Evolutionary conservation across 2,888 invertebrate species (phyloP).

Genomic region (Spialia ferax): DNA sequence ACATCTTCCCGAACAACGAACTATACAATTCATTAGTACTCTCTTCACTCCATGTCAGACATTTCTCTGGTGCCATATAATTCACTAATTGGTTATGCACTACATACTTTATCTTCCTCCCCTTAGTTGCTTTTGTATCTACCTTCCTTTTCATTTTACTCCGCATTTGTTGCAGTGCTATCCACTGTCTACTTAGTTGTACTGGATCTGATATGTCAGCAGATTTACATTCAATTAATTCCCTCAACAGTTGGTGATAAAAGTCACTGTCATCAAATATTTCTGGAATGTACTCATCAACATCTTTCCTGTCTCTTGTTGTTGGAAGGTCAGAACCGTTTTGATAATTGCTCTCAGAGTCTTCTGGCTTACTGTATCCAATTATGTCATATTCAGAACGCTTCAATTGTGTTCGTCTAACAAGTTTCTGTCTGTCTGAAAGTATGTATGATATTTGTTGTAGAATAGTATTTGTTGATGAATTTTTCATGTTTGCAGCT

Average conservation of each 20-base stretch:
- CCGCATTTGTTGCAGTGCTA: conserved; percentile 96
- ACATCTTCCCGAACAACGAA: conserved; percentile 92
- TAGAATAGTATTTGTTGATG: conserved; percentile 88
- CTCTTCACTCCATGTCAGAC: conserved; percentile 90
- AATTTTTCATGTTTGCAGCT: conserved; percentile 87
- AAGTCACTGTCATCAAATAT: conserved; percentile 99
- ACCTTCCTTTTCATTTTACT: conserved; percentile 97
- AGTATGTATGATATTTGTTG: conserved; percentile 96
- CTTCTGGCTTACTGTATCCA: conserved; percentile 76
- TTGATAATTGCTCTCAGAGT: conserved; percentile 51
- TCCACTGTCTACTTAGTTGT: conserved; percentile 95
- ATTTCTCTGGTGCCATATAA: conserved; percentile 94
- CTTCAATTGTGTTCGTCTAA: conserved; percentile 93
- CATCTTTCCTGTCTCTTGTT: conserved; percentile 66
- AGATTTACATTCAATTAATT: conserved; percentile 97
- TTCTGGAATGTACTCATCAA: conserved; percentile 90
- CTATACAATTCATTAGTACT: conserved; percentile 93
- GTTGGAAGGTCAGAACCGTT: conserved; percentile 53
- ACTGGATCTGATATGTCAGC: conserved; percentile 94
- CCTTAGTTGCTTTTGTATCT: conserved; percentile 98
- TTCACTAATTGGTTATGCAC: conserved; percentile 95
- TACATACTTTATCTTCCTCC: conserved; percentile 95
- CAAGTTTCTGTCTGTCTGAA: conserved; percentile 91
- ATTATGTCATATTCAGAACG: conserved; percentile 91
- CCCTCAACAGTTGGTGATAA: conserved; percentile 96